A percentile compares a stretch with the other conserved stretches of the same genome.
phyloP scores from a whole-genome alignment of 2,888 invertebrate species.

The Eupithecia inturbata region DNA sequence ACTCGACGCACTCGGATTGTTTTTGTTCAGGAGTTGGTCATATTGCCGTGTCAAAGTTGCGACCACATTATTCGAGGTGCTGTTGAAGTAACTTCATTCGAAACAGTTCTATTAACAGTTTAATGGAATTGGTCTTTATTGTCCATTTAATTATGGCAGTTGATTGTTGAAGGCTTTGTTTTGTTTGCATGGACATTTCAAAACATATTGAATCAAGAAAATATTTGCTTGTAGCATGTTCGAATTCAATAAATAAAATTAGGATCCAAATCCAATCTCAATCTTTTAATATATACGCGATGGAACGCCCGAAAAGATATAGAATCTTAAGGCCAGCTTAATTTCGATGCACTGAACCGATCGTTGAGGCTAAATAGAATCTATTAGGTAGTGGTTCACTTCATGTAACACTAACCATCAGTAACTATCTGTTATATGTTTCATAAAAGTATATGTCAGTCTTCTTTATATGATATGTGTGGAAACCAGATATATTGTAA shows the following conservation, averaged over 20 bases:
- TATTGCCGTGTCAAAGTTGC: constrained; percentile 9
- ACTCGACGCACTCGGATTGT: constrained; percentile 36
- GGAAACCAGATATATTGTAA: background rate
- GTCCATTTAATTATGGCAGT: background rate
- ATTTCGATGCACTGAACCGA: background rate
- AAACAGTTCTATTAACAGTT: background rate
- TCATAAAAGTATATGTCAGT: constrained; percentile 20
- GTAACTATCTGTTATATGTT: background rate
- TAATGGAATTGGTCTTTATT: background rate
- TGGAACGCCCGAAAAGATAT: background rate
- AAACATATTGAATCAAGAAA: background rate
- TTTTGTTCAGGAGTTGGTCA: constrained; percentile 15
- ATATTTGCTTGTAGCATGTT: background rate
- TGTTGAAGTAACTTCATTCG: background rate
- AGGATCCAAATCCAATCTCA: background rate
- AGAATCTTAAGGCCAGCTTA: background rate
- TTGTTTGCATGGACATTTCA: background rate
- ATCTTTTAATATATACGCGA: background rate
- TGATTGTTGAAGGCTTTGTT: background rate
- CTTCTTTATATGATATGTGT: constrained; percentile 6
- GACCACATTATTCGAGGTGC: background rate
- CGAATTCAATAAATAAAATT: background rate
- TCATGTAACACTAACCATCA: background rate
- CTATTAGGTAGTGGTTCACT: background rate
- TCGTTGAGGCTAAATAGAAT: background rate